Base-by-base conservation (phyloP, 2,888 invertebrate genomes). In the Polydrusus pterygomalis region DNA sequence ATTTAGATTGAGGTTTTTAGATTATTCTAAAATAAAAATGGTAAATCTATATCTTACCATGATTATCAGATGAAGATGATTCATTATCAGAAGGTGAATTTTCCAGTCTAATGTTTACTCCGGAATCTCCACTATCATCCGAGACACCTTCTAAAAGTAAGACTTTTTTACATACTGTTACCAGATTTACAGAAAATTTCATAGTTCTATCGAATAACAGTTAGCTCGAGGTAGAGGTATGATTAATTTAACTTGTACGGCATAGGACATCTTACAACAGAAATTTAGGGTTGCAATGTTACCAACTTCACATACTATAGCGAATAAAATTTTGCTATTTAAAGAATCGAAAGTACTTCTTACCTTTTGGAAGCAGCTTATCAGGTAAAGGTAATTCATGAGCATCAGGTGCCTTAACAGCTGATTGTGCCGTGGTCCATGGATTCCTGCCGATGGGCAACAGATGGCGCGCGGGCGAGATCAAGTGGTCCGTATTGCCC, bases 381-480 rank as follows among this genome's bases (percentile, higher is more conserved):
- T 87, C 86, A 1, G 88, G 88, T 79, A 87, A 81, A 5, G 88
- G 88, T 67, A 88, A 79, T 75, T 87, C 87, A 6, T 83, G 82
- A 0, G 88, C 87, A 73, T 87, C 84, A 3, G 88, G 88, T 8
- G 80, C 72, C 84, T 82, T 49, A 85, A 75, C 5, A 3, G 38
- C 64, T 10, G 43, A 18, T n/a, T 67, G 67, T 5, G 54, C 17
- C 1, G 13, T 38, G 0, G 38, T 65, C 64, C 64, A 75, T 1
- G 65, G 63, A 11, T 56, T 58, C 15, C 54, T 15, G 5, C 25
- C 54, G 13, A 75, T 58, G 1, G 84, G 81, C 54, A 86, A 74
- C 25, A 87, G 78, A 72, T 81, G 80, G 38, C 82, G 82, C 17
- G 85, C 85, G 2, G 88, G 87, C n/a, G 88, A 87, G 67, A 86